Conservation (phyloP, 2,797 vertebrate genomes). For the Cheirogaleus major region DNA sequence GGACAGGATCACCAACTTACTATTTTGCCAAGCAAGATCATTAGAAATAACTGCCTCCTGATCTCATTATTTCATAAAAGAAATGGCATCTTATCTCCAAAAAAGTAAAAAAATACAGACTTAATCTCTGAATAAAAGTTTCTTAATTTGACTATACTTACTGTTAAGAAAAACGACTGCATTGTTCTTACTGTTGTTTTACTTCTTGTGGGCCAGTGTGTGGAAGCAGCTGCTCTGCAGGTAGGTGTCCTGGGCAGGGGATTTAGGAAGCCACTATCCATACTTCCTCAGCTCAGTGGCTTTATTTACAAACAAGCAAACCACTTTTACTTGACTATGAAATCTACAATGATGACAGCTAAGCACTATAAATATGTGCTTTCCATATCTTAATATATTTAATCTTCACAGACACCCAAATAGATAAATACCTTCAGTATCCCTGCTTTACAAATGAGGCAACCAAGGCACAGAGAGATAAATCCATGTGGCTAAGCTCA, state of each 20-base stretch:
- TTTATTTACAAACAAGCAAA: background rate
- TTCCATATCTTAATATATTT: background rate
- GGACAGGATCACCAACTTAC: background rate
- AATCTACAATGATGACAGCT: background rate
- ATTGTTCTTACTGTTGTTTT: background rate
- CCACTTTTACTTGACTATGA: background rate
- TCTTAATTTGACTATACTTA: background rate
- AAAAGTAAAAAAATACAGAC: background rate
- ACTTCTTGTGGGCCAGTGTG: background rate
- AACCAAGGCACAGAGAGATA: background rate
- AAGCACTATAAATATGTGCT: background rate
- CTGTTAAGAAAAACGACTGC: background rate
- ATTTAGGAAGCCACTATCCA: background rate
- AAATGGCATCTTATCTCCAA: background rate
- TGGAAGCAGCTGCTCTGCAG: background rate
- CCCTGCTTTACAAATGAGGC: background rate
- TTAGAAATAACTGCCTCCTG: background rate
- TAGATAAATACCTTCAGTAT: background rate
- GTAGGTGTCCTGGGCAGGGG: accelerated
- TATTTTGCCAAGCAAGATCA: background rate
- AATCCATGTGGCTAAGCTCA: background rate
- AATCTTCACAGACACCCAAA: background rate
- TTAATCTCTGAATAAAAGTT: background rate
- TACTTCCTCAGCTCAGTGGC: background rate
- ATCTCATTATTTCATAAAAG: slow-evolving; percentile 1